Percentiles rank a stretch among this genome's conserved stretches.
phyloP scores from a whole-genome alignment of 2,113 vertebrate species.

The Neofelis nebulosa region DNA sequence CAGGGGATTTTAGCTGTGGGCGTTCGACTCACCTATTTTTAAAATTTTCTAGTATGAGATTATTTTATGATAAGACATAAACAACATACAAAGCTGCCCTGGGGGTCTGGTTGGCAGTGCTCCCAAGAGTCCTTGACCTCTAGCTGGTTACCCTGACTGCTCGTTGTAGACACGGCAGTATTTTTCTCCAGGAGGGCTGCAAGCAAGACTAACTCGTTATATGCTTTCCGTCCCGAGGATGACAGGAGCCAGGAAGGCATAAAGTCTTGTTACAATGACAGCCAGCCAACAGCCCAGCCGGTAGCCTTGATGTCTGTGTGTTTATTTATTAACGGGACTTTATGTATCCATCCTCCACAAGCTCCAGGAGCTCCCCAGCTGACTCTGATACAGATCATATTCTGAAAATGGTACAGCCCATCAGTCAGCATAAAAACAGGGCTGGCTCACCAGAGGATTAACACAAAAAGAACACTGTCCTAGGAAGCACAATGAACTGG shows the following conservation, averaged over 20 bases:
- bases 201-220: slow-evolving; percentile 77
- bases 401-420: neutral
- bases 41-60: neutral
- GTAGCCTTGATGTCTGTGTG: slow-evolving; percentile 78
- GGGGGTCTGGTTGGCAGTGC: neutral
- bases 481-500: neutral
- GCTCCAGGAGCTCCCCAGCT: neutral
- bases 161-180: neutral
- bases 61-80: neutral
- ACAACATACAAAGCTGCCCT: neutral
- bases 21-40: neutral
- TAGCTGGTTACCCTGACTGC: neutral
- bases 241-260: slow-evolving; percentile 78
- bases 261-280: slow-evolving; percentile 74
- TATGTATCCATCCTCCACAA: neutral
- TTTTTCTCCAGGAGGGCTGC: slow-evolving; percentile 44
- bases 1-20: neutral
- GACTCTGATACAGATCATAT: slow-evolving; percentile 37
- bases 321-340: slow-evolving; percentile 74
- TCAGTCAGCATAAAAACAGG: neutral
- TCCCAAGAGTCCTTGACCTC: neutral
- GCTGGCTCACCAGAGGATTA: neutral
- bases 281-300: slow-evolving; percentile 19
- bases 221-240: slow-evolving; percentile 59
- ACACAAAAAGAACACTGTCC: neutral